A percentile compares a stretch with the other conserved stretches of the same genome.
These are phyloP conservation scores for Phytoseiulus persimilis DNA, from an alignment of 2,888 invertebrate genomes.

Conservation along the genomic window DNA sequence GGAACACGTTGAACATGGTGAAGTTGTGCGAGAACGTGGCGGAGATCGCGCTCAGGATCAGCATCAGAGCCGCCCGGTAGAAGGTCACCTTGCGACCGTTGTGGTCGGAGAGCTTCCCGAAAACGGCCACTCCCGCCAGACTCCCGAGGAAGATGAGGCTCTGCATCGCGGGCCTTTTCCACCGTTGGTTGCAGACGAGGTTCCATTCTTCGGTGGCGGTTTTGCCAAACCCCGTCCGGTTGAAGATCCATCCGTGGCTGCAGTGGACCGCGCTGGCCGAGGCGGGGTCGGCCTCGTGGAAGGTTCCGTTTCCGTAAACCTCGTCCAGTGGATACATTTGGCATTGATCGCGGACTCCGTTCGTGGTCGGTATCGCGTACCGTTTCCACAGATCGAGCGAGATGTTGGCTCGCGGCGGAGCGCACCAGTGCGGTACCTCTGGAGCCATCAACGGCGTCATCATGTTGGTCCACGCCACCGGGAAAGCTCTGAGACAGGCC, in stretches of 20 bases:
- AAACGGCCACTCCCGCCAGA: not conserved
- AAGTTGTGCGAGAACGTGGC: constrained; percentile 18
- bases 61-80: not conserved
- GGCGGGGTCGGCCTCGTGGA: not conserved
- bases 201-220: constrained; percentile 19
- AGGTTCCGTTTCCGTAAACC: not conserved
- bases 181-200: not conserved
- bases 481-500: not conserved
- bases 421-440: constrained; percentile 21
- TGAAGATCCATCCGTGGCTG: not conserved
- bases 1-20: constrained; percentile 1
- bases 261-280: not conserved
- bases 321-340: not conserved
- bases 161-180: constrained; percentile 20
- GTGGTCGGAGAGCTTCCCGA: constrained; percentile 20
- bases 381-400: not conserved
- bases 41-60: constrained; percentile 12
- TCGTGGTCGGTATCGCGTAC: not conserved
- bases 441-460: constrained; percentile 10
- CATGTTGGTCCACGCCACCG: constrained; percentile 15
- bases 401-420: not conserved
- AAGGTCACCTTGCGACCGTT: constrained; percentile 32
- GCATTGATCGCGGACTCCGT: not conserved
- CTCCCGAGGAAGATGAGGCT: constrained; percentile 16
- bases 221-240: not conserved